Evolutionary conservation across 1,140 invertebrate genomes (phyloP), one percentile per base, ranked within the genome.

Genomic region (Drosophila insularis): DNA sequence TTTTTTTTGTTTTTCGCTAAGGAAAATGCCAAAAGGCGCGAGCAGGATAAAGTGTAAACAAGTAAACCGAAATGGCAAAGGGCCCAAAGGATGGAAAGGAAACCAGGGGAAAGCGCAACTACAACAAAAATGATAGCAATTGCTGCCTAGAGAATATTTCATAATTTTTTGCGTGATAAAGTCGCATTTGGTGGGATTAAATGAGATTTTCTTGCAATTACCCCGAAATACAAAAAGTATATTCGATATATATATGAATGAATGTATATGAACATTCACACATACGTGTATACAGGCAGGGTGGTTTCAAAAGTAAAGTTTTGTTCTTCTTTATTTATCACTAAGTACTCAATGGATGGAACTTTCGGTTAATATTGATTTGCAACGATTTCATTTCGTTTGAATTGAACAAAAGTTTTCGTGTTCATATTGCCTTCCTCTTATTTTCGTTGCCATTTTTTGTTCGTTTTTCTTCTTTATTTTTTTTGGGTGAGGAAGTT

Each of bases 111-210:
- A 19, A 19, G 19, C 17, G 4, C 62, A 61, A 63, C 46, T 54
- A 46, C 54, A 67, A 50, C 43, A 58, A 62, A 11, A 61, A 61
- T 66, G 68, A 74, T 69, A 80, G 84, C 84, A 87, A 82, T 74
- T 77, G 76, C 72, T 82, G 84, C 64, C 72, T 68, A 67, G 73
- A 68, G 62, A 72, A 78, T 80, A 89, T 84, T 89, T 89, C 84
- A 89, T 89, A 89, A 89, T 89, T 89, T 89, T 89, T 89, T 89
- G 84, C 84, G 84, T 89, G 84, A 89, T 89, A 77, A 89, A 89
- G 84, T 89, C 84, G 84, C 74, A 89, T 89, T 89, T 89, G 70
- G 63, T 78, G 73, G 84, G 84, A 89, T 89, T 89, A 89, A 89
- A 89, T 89, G 78, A 80, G 84, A 89, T 89, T 84, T 89, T 89